Conservation (phyloP, 2,113 vertebrate genomes). For the Martes martes region DNA sequence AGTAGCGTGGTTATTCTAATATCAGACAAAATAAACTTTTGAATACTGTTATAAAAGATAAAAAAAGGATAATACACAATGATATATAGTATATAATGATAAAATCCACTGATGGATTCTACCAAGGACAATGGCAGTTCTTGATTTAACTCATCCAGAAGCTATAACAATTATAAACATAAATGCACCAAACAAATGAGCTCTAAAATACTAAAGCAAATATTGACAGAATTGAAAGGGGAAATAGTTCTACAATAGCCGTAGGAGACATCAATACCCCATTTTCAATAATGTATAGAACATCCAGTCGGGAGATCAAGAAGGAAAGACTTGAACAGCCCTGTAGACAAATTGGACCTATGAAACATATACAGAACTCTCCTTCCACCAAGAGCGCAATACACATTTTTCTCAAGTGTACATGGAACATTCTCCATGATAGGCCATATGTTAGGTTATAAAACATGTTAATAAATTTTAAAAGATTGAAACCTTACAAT, state of each 20-base stretch:
- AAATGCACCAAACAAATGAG: background rate
- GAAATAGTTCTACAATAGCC: background rate
- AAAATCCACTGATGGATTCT: too few relatives aligned
- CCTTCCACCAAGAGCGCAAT: background rate
- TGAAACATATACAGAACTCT: background rate
- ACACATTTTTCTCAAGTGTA: background rate
- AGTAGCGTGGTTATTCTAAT: background rate
- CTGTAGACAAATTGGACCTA: background rate
- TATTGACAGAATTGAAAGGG: background rate
- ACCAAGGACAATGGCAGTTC: background rate
- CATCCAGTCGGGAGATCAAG: background rate
- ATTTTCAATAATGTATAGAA: background rate
- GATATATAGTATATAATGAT: too few relatives aligned
- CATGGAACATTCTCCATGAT: background rate
- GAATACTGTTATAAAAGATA: background rate
- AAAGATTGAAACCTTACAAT: background rate
- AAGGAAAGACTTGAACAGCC: background rate
- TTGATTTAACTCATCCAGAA: background rate
- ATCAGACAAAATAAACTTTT: background rate
- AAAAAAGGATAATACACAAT: background rate
- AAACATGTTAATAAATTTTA: background rate
- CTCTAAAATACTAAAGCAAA: background rate
- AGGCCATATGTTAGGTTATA: background rate
- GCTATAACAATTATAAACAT: background rate
- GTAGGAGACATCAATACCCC: background rate